Evolutionary conservation across 1,140 invertebrate species (phyloP).

Genomic region (Heliothis subflexa): DNA sequence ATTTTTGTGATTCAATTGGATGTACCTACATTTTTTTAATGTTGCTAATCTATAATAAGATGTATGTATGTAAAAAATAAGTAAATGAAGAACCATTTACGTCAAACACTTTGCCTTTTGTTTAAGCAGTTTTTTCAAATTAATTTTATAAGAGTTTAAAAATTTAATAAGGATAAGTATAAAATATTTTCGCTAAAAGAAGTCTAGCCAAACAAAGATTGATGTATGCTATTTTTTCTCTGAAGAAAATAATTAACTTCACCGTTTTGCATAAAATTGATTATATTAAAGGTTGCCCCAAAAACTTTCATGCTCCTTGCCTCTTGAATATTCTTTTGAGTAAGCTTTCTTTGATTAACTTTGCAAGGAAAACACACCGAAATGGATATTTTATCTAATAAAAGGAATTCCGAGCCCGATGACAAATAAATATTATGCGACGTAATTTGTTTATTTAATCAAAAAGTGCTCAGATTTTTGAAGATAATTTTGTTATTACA

Average conservation of each 20-base stretch:
- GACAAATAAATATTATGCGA: slow-evolving; percentile 36
- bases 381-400: slow-evolving; percentile 49
- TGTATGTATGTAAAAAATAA: no score
- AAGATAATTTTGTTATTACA: slow-evolving; percentile 10
- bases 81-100: no score
- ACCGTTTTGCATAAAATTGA: slow-evolving; percentile 77
- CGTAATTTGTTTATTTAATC: slow-evolving; percentile 16
- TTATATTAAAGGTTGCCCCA: slow-evolving; percentile 69
- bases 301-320: slow-evolving; percentile 56
- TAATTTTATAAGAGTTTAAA: no score
- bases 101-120: no score
- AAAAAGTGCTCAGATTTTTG: neutral
- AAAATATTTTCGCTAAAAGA: no score
- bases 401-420: slow-evolving; percentile 2
- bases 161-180: no score
- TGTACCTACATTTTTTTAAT: no score
- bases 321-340: slow-evolving; percentile 74
- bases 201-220: neutral
- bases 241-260: slow-evolving; percentile 50
- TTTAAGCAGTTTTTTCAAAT: no score
- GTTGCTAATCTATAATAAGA: no score
- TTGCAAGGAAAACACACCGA: slow-evolving; percentile 58
- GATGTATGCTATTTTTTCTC: slow-evolving; percentile 20
- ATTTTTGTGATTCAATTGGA: no score
- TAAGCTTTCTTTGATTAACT: slow-evolving; percentile 59